These are phyloP conservation scores for Hydrotaea cyrtoneurina DNA, from an alignment of 2,888 invertebrate species.

Conservation along the genomic window DNA sequence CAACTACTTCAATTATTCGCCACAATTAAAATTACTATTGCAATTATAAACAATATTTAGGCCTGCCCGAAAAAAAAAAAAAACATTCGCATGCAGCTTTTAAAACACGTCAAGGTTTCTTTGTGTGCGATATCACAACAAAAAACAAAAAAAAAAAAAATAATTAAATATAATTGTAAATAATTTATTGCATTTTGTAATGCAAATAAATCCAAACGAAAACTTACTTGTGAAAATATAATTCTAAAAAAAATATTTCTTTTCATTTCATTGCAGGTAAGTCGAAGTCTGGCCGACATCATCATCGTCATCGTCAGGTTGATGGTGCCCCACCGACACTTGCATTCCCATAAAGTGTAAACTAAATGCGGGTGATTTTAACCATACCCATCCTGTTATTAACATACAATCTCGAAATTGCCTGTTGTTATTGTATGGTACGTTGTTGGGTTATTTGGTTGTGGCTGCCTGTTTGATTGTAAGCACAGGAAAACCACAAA, in stretches of 20 bases:
- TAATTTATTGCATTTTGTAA: constrained; percentile 66
- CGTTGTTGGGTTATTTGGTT: not conserved
- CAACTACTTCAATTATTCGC: constrained; percentile 21
- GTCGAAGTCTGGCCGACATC: constrained; percentile 21
- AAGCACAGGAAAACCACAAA: constrained; percentile 65
- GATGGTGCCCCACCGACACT: constrained; percentile 38
- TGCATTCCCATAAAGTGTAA: constrained; percentile 48
- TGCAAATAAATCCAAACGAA: constrained; percentile 57
- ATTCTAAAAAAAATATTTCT: not conserved
- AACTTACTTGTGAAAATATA: constrained; percentile 37
- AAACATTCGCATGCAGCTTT: constrained; percentile 57
- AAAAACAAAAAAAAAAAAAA: not conserved
- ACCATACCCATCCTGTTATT: constrained; percentile 66
- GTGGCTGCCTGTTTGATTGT: not conserved
- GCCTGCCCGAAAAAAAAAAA: constrained; percentile 26
- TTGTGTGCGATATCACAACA: constrained; percentile 13
- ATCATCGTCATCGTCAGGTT: not conserved
- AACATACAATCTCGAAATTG: constrained; percentile 64
- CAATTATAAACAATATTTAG: constrained; percentile 27
- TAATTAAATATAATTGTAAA: constrained; percentile 64
- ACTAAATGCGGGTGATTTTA: constrained; percentile 63
- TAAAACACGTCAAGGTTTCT: constrained; percentile 65
- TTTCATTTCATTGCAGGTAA: constrained; percentile 58
- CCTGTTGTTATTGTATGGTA: constrained; percentile 27
- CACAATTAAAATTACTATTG: constrained; percentile 29